Evolutionary conservation across 2,113 vertebrate species (phyloP), one percentile per base, ranked within the genome.

Genomic region (Haemorhous mexicanus): DNA sequence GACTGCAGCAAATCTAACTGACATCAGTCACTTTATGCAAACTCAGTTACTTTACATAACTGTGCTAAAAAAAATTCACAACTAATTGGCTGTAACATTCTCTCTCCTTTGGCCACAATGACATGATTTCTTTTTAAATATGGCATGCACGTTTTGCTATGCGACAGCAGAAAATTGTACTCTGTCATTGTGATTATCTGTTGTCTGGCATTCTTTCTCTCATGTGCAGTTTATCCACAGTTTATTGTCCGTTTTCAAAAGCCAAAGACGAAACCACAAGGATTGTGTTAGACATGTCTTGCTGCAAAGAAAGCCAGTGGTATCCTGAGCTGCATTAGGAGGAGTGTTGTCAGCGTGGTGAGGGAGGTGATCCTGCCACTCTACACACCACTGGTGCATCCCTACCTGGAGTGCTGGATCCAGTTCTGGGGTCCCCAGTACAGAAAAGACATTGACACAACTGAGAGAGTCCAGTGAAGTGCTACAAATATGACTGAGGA

Each of bases 271-370:
- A 84, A 83, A 5, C 22, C 64, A 70, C 24, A 53, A 13, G 19
- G 61, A 41, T 4, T 53, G 8, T 74, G 35, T 87, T 44, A 63
- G 19, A 16, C 0, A 1, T 32, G 13, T 37, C 43, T 69, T 87
- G 17, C 19, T 64, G 39, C 49, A 81, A 30, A 58, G 30, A 28
- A 44, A 2, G 9, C 20, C 41, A 21, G 8, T 13, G 33, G 3
- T 41, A 55, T 24, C 35, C 61, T 41, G 44, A 62, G 28, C 13
- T 94, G 37, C 1, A 1, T 50, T 50, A 56, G 28, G 13, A 69
- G 23, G 3, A 53, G 3, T 35, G 6, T 9, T 72, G 35, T 15
- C 23, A 72, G 23, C 16, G 8, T 1, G 4, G 26, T 0, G 0
- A 55, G 39, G 2, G n/a, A 79, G 15, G 12, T 43, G 35, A 77